phyloP scores from a whole-genome alignment of 2,113 vertebrate species.

The Mystacornis crossleyi region DNA sequence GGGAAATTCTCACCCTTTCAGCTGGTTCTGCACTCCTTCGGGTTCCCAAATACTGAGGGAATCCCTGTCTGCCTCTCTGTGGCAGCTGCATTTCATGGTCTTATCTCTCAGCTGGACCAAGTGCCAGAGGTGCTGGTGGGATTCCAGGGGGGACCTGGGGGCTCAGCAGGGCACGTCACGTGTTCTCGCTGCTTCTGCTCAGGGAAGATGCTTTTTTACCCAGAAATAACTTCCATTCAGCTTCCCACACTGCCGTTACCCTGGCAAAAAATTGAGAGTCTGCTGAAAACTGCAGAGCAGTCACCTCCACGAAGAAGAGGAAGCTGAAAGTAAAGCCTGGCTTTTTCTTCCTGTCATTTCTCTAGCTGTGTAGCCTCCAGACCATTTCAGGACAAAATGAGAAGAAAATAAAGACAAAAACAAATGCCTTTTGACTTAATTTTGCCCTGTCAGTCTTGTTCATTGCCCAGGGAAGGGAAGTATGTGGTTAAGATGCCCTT shows the following conservation, averaged over 20 bases:
- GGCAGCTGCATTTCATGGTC: not conserved
- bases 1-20: not conserved
- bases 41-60: not conserved
- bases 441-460: accelerated
- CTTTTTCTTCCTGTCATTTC: not conserved
- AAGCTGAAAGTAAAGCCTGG: not conserved
- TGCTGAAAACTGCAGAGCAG: not conserved
- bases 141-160: not conserved
- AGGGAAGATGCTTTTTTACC: not conserved
- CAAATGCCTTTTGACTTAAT: not conserved
- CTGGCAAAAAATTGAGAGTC: not conserved
- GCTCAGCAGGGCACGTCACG: accelerated
- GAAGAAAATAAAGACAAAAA: not conserved
- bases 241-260: not conserved
- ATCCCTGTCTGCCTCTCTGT: not conserved
- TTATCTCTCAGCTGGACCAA: not conserved
- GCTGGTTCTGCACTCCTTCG: not conserved
- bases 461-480: not conserved
- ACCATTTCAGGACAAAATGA: not conserved
- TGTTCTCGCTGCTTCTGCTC: not conserved
- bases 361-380: not conserved
- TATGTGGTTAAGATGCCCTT: not conserved
- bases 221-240: not conserved
- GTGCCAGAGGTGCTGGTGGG: not conserved
- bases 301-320: not conserved